Evolutionary conservation across 2,888 invertebrate genomes (phyloP), one percentile per base, ranked within the genome.

Genomic region (Pseudoips prasinana): DNA sequence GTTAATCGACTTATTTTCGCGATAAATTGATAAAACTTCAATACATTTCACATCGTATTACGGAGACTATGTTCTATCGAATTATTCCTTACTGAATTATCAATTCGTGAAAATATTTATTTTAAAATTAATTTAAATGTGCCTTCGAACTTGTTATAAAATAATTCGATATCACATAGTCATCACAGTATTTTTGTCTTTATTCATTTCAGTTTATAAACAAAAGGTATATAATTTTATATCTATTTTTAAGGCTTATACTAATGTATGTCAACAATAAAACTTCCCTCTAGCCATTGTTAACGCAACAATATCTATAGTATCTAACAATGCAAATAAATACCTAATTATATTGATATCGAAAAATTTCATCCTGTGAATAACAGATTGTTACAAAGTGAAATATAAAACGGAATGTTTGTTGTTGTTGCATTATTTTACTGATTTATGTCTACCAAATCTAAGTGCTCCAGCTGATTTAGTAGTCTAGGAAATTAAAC

Each of bases 251-350:
- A 59, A 52, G 47, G 46, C 64, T 62, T 67, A 68, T 41, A 47
- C 64, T 69, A 67, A 64, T 55, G 64, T 55, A 64, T 65, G 59
- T 60, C 61, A 72, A 71, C 66, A 65, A 71, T 63, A 66, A 57
- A 64, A 60, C 56, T 44, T 57, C 31, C 41, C 37, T 53, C 45
- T 35, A 53, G 52, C 55, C 48, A 61, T 49, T 60, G 58, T 65
- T 51, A 66, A 64, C 53, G 57, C 41, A 57, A 57, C 61, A 67
- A 64, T 66, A 63, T 64, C 63, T 64, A 68, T 64, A 64, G 58
- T 64, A 56, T 66, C 54, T 65, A 67, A 64, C 59, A 64, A 68
- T 59, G 62, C 52, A 65, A 50, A 53, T 55, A 60, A 51, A 48
- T 56, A 51, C 41, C 46, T 48, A 49, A 34, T 35, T 22, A 39